These are phyloP conservation scores for Chlorocebus sabaeus DNA, from an alignment of 2,113 vertebrate species.

Conservation along the genomic window DNA sequence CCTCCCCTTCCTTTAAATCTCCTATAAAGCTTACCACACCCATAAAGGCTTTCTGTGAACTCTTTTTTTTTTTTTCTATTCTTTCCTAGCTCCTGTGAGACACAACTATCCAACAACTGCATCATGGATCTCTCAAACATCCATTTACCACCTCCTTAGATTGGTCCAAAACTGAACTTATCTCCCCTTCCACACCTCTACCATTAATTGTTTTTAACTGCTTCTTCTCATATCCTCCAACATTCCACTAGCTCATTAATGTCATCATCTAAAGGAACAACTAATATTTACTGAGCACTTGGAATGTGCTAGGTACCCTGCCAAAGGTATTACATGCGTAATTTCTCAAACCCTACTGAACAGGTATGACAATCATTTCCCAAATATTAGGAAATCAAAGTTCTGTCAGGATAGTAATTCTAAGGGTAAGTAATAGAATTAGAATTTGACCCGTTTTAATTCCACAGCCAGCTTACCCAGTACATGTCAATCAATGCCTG, in stretches of 20 bases:
- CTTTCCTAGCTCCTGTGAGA: not conserved
- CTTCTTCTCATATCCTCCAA: not conserved
- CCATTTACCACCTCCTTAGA: not conserved
- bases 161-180: not conserved
- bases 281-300: constrained; percentile 69
- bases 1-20: not conserved
- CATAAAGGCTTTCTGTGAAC: not conserved
- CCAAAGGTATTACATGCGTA: constrained; percentile 43
- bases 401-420: not conserved
- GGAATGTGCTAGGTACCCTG: not conserved
- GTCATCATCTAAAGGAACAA: constrained; percentile 49
- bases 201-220: not conserved
- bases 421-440: not conserved
- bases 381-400: constrained; percentile 35
- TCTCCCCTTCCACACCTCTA: not conserved
- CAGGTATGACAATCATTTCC: constrained; percentile 13
- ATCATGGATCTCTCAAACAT: not conserved
- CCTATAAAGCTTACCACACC: not conserved
- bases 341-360: constrained; percentile 42
- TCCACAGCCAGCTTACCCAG: not conserved
- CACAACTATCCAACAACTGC: not conserved
- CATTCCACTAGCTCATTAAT: constrained; percentile 2
- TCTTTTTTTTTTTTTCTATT: not conserved
- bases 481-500: not conserved
- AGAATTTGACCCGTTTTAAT: not conserved